Base-by-base conservation (phyloP, 2,888 invertebrate genomes). In the Salticus scenicus region DNA sequence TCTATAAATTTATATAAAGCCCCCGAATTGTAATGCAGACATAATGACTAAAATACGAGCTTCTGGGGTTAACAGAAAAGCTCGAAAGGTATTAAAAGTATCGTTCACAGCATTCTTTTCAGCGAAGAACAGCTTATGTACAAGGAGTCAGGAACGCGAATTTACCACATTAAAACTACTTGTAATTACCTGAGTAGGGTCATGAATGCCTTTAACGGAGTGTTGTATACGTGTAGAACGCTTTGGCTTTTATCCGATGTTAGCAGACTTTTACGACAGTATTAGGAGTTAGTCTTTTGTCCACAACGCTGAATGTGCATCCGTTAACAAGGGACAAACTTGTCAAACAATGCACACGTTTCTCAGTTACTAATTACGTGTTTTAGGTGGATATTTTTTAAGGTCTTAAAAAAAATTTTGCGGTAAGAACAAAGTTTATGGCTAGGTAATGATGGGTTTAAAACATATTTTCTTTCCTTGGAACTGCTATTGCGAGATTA, bases 141-240 rank as follows among this genome's bases (percentile, higher is more conserved):
- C 64, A n/a, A 67, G 67, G 10, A 37, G 37, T 4, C 20, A 33
- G 27, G 67, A 57, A 64, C 31, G 71, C 42, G 47, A 80, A 67
- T 66, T 57, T 31, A 42, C 33, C 73, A 41, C 75, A 82, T 75
- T 82, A 83, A 82, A 83, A 71, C 64, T 14, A 37, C 30, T 69
- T 42, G 57, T 84, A 84, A 84, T 84, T 84, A 84, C 77, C 82
- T 47, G 76, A 76, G 31, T 67, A 66, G 63, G 83, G 51, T 77
- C 77, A 37, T 77, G 77, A 76, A 77, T 28, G 72, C 67, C 37
- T 84, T 84, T 84, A 77, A 84, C 77, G 67, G 83, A 72, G 83
- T 84, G 83, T 77, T 84, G 78, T 84, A 84, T 77, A 84, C 83
- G 83, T 84, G 83, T 84, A 84, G 69, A 73, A 57, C 37, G 73